Evolutionary conservation across 2,113 vertebrate species (phyloP).

Genomic region (Halcyon malimbica): DNA sequence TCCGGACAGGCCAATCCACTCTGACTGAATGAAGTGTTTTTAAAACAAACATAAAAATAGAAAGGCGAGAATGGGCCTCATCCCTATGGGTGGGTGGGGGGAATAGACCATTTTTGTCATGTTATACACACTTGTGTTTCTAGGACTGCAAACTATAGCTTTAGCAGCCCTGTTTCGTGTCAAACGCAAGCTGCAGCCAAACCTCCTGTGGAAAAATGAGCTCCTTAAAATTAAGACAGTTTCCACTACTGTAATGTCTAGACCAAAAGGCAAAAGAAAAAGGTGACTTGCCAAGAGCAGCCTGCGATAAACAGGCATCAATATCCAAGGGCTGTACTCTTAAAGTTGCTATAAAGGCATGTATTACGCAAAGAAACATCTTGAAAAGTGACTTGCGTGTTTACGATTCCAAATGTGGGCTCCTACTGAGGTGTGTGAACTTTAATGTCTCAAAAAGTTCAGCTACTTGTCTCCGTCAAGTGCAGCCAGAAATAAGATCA

Average conservation of each 20-base stretch:
- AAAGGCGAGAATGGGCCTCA: not conserved
- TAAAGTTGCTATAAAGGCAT: not conserved
- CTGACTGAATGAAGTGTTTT: not conserved
- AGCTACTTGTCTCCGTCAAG: not conserved
- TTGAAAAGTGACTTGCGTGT: not conserved
- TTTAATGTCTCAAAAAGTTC: not conserved
- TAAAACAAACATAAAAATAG: constrained; percentile 17
- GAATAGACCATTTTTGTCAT: not conserved
- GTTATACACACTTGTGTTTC: not conserved
- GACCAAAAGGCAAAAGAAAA: constrained; percentile 21
- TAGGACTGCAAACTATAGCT: not conserved
- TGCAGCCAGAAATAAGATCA: not conserved
- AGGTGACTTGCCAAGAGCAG: constrained; percentile 18
- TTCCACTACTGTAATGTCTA: constrained; percentile 54
- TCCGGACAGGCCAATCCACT: not conserved
- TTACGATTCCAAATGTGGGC: not conserved
- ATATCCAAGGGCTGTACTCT: not conserved
- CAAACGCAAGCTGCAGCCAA: not conserved
- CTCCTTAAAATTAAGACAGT: constrained; percentile 5
- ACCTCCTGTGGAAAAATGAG: constrained; percentile 33
- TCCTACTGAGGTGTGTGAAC: not conserved
- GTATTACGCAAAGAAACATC: not conserved
- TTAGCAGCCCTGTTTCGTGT: constrained; percentile 34
- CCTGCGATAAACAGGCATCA: not conserved
- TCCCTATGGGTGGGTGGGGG: not conserved